phyloP scores from a whole-genome alignment of 2,888 invertebrate species.

The Trissoscelio sp. region DNA sequence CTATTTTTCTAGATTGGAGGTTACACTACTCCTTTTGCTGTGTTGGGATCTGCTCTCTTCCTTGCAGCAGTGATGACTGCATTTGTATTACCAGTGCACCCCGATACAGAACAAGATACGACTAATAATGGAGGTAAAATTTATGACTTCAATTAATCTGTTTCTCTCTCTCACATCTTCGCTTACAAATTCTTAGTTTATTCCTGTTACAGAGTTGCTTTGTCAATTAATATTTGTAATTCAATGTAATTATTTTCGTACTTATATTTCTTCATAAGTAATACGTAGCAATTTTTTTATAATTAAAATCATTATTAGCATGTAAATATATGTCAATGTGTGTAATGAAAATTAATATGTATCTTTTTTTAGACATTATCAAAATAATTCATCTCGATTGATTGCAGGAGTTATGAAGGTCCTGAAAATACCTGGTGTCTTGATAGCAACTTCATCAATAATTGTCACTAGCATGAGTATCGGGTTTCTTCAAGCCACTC shows the following conservation, averaged over 20 bases:
- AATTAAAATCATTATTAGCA: slow-evolving; percentile 5
- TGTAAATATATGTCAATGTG: background rate
- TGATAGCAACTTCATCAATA: slow-evolving; percentile 89
- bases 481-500: slow-evolving; percentile 94
- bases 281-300: background rate
- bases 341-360: slow-evolving; percentile 13
- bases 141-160: slow-evolving; percentile 77
- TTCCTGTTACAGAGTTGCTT: background rate
- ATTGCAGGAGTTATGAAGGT: slow-evolving; percentile 85
- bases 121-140: slow-evolving; percentile 86
- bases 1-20: slow-evolving; percentile 86
- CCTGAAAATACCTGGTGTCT: slow-evolving; percentile 89
- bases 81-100: slow-evolving; percentile 88
- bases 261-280: slow-evolving; percentile 10
- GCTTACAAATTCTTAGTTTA: slow-evolving; percentile 29
- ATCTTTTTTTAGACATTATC: background rate
- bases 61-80: slow-evolving; percentile 90
- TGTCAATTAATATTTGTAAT: slow-evolving; percentile 37
- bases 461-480: slow-evolving; percentile 92
- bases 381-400: background rate
- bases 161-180: slow-evolving; percentile 24
- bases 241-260: slow-evolving; percentile 12
- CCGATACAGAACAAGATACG: slow-evolving; percentile 85
- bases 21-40: slow-evolving; percentile 91
- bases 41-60: slow-evolving; percentile 90